A percentile compares a stretch with the other conserved stretches of the same genome.
Conservation (phyloP, 2,113 vertebrate genomes). For the Electrona antarctica region DNA sequence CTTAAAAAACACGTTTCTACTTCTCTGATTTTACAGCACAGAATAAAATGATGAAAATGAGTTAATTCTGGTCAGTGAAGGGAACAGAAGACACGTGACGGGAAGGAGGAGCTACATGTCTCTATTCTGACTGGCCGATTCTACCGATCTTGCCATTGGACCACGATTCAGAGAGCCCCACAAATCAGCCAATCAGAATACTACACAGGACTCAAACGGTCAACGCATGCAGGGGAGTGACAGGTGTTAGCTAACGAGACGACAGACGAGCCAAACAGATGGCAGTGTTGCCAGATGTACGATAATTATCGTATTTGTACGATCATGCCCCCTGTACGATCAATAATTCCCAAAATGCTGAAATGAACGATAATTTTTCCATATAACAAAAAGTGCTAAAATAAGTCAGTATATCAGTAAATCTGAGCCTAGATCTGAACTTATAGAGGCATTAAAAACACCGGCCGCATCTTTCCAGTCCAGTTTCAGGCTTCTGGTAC, state of each 20-base stretch:
- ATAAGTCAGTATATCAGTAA: too few species aligned
- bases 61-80: conserved; percentile 49
- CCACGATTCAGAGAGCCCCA: conserved; percentile 64
- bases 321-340: too few species aligned
- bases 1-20: neutral
- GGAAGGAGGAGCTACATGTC: conserved; percentile 37
- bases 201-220: conserved; percentile 27
- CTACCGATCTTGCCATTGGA: conserved; percentile 37
- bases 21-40: neutral
- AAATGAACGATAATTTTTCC: too few species aligned
- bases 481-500: too few species aligned
- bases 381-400: too few species aligned
- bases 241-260: conserved; percentile 44
- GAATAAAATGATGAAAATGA: neutral
- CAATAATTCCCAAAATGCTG: too few species aligned
- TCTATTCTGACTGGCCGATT: conserved; percentile 80
- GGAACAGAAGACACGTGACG: conserved; percentile 9
- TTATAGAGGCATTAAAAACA: too few species aligned
- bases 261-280: too few species aligned
- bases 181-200: conserved; percentile 85
- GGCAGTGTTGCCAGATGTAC: too few species aligned
- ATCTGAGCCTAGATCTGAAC: too few species aligned
- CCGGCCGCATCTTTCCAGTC: too few species aligned
- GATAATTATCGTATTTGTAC: too few species aligned
- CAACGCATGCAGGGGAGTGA: conserved; percentile 48